These are phyloP conservation scores for Noctua pronuba DNA, from an alignment of 2,888 invertebrate genomes.

Conservation along the genomic window DNA sequence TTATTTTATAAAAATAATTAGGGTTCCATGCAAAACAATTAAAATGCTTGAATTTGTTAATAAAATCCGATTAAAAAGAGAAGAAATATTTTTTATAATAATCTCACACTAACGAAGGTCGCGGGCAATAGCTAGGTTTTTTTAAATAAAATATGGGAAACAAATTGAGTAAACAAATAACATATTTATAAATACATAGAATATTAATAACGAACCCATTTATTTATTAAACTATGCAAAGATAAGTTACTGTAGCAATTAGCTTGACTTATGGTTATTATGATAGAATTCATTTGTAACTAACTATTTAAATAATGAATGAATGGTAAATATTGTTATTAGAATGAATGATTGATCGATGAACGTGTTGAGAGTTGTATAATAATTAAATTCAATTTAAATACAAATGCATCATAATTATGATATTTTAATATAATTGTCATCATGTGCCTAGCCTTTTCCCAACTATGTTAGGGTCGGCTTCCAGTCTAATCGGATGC, in stretches of 20 bases:
- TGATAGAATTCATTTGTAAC: constrained; percentile 1
- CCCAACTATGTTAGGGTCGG: too few relatives aligned
- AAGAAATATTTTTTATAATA: too few relatives aligned
- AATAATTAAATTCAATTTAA: constrained; percentile 5
- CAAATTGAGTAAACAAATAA: background rate
- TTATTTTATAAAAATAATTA: too few relatives aligned
- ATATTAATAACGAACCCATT: constrained; percentile 16
- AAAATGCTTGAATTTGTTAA: too few relatives aligned
- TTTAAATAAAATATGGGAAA: background rate
- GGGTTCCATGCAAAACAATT: too few relatives aligned
- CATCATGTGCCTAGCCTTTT: too few relatives aligned
- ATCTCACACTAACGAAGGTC: too few relatives aligned
- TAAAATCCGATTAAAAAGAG: too few relatives aligned
- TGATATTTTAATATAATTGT: too few relatives aligned
- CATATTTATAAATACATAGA: background rate
- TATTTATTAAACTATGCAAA: constrained; percentile 28
- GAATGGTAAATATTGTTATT: constrained; percentile 20
- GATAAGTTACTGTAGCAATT: constrained; percentile 39
- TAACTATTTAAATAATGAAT: constrained; percentile 31
- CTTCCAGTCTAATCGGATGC: too few relatives aligned
- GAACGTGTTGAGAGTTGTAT: constrained; percentile 3
- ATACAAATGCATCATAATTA: background rate
- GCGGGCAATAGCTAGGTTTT: too few relatives aligned
- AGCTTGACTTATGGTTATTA: constrained; percentile 9
- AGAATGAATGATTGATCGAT: constrained; percentile 31